Conservation (phyloP, 2,797 vertebrate species). For the Acrossocheilus fasciatus region DNA sequence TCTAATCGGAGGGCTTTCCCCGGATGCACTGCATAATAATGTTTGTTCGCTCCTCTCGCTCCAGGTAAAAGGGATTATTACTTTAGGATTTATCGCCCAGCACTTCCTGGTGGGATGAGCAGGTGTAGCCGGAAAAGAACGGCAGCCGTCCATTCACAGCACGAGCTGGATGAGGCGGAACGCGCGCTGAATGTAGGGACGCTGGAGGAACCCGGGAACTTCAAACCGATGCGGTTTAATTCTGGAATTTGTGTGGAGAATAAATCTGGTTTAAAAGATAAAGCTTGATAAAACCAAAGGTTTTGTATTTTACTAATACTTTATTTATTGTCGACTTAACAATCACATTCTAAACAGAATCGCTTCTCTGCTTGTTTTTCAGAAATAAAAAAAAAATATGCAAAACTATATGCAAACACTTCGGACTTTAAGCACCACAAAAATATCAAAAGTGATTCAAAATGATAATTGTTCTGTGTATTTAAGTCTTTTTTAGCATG, state of each 20-base stretch:
- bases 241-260: too few relatives aligned
- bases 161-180: slow-evolving; percentile 70
- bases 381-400: neutral
- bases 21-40: slow-evolving; percentile 63
- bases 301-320: neutral
- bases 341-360: neutral
- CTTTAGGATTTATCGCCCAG: slow-evolving; percentile 73
- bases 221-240: slow-evolving; percentile 34
- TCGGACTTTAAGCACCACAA: neutral
- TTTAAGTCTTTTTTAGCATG: neutral
- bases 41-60: slow-evolving; percentile 62
- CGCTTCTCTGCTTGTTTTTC: too few relatives aligned
- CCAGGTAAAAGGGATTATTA: slow-evolving; percentile 73
- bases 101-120: slow-evolving; percentile 80
- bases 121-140: slow-evolving; percentile 76
- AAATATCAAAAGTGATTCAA: neutral
- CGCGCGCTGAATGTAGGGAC: slow-evolving; percentile 55
- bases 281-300: neutral
- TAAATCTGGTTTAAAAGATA: neutral
- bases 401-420: neutral
- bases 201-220: slow-evolving; percentile 58
- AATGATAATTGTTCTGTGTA: neutral
- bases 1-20: slow-evolving; percentile 53
- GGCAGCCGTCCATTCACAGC: slow-evolving; percentile 75
- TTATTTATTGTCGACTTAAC: neutral